Base-by-base conservation (phyloP, 1,140 invertebrate genomes). In the Bombyx mandarina region DNA sequence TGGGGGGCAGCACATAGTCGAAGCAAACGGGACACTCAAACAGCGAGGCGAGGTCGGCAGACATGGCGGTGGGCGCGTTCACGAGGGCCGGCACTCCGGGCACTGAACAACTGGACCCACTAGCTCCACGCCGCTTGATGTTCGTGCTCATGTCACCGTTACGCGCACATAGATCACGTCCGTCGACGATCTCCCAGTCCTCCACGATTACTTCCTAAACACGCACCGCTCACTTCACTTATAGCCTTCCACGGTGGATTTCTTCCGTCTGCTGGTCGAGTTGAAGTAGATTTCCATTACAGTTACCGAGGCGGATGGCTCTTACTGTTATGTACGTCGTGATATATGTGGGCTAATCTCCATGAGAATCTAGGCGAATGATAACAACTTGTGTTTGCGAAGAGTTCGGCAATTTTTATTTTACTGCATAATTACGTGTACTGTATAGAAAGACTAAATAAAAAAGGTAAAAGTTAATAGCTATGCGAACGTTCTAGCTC, bases 1-100 rank as follows among this genome's bases (percentile, higher is more conserved):
- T 98, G 12, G 99, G 99, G 58, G 98, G 98, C 72, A 99, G 89
- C 60, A 99, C 98, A 92, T 99, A 99, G 88, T 99, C 99, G 88
- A 99, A 99, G 88, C 99, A 99, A 54, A 99, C 99, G 8, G 99
- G 98, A 89, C 98, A 99, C 86, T 99, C 98, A 88, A 99, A 99
- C 18, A 99, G 89, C 60, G 95, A 97, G 45, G 97, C 97, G 73
- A 99, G 85, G 82, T 99, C 97, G 66, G 95, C 93, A 44, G 94
- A 94, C 88, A 93, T 90, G 63, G 90, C 90, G 61, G 89, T 88
- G 22, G 89, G 83, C 50, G 82, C 84, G 82, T 86, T 78, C 63
- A 82, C 82, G 65, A 85, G 77, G 46, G 79, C 76, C 47, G 85
- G 75, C 64, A 88, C 81, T 65, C 85, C 82, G 46, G 78, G 73